Base-by-base conservation (phyloP, 1,140 invertebrate genomes). In the Euwallacea similis region DNA sequence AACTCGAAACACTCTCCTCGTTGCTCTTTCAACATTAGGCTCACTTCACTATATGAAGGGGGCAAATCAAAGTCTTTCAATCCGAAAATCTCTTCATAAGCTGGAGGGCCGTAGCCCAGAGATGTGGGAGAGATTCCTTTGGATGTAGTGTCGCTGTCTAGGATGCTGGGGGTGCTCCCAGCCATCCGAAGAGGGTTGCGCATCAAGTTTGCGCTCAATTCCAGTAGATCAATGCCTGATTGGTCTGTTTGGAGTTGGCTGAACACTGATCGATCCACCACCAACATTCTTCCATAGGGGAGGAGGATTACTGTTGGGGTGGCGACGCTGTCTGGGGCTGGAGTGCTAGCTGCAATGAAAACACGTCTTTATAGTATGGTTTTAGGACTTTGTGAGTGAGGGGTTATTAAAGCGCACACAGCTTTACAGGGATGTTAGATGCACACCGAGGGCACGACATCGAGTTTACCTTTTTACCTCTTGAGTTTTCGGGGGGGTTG, bases 271-370 rank as follows among this genome's bases (percentile, higher is more conserved):
- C 84, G 80, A 65, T 87, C 86, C 4, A 86, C 84, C 9, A 86
- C 84, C n/a, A 87, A 77, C 85, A 86, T 87, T 63, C 86, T 80
- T 2, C 86, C 86, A 69, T 86, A 85, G 0, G 86, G 86, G n/a
- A 87, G 75, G 6, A 86, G 80, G 58, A 87, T 86, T 65, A 87
- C 85, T 62, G 85, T 86, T 7, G 86, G 86, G 7, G 85, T 85
- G 13, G 81, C 55, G 13, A 81, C 55, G 58, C 76, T 70, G 47
- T 73, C 71, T 71, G 72, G 70, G 66, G 66, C 58, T 70, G 63
- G 68, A 58, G 75, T 70, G 74, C 74, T 80, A 78, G 64, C 79
- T 79, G 74, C 10, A 56, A 56, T 15, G 8, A 9, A 56, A 15
- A 56, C 16, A 56, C 1, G 21, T 33, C 21, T 33, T 33, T 33